Evolutionary conservation across 2,113 vertebrate genomes (phyloP), one percentile per base, ranked within the genome.

Genomic region (Notothenia rossii): DNA sequence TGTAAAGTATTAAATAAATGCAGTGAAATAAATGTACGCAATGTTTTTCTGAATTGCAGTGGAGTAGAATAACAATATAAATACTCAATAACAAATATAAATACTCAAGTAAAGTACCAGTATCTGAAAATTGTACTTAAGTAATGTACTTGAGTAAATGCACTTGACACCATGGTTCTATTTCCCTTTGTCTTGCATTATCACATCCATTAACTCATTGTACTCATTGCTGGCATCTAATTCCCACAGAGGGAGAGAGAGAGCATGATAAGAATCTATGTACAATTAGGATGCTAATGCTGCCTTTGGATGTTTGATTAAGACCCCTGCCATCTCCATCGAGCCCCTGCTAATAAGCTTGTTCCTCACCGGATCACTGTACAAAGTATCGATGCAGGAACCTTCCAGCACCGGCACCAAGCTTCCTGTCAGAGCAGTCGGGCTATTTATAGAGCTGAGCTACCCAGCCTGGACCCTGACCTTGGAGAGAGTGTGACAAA

Each of bases 401-500:
- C 3, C 14, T 46, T 11, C 74, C 9, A 17, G 50, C 67, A 22
- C 22, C 46, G 13, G 69, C 43, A 14, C 15, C 68, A 18, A 59
- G 56, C 50, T 29, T 9, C 17, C 62, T 40, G 66, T 73, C 12
- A 8, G 55, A 61, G 72, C 17, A 63, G 65, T 67, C 51, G 1
- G 53, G 63, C 75, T 89, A 90, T 92, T 88, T 90, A 89, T 90
- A 84, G 84, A 71, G 49, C 70, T 49, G 45, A 85, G 83, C 75
- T 77, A 77, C 60, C 83, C 80, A 18, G 65, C 70, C 67, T 84
- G 83, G 81, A 81, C 84, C 51, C 65, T 87, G 89, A 93, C 92
- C 91, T 92, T 91, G 90, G 73, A 68, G 74, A 68, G 66, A 77
- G 72, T 58, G 74, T 89, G 88, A 88, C 82, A 86, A 88, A 89